These are phyloP conservation scores for Hyposoter dolosus DNA, from an alignment of 2,888 invertebrate species.

Conservation along the genomic window DNA sequence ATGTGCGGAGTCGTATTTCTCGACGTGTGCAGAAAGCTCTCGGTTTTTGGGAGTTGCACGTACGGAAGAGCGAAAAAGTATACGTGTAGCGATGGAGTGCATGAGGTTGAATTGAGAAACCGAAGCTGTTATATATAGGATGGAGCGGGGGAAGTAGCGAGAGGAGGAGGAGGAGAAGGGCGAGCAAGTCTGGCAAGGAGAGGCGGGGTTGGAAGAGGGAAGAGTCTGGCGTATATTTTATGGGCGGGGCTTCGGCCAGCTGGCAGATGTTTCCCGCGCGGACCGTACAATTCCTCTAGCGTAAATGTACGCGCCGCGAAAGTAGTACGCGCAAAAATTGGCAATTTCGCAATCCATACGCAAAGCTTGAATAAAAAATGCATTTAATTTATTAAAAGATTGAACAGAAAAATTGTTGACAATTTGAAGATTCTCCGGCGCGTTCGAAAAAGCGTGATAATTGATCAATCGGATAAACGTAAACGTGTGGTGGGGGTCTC, in stretches of 20 bases:
- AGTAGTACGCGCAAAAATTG: slow-evolving; percentile 74
- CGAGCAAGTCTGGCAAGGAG: slow-evolving; percentile 27
- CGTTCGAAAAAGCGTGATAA: slow-evolving; percentile 13
- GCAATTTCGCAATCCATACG: background rate
- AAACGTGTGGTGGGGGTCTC: slow-evolving; percentile 22
- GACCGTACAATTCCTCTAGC: slow-evolving; percentile 79
- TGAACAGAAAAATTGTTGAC: background rate
- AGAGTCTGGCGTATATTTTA: slow-evolving; percentile 80
- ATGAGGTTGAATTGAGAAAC: slow-evolving; percentile 12
- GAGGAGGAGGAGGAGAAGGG: background rate
- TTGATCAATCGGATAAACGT: slow-evolving; percentile 71
- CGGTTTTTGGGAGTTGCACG: background rate
- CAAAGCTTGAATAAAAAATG: background rate
- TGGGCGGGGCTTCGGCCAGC: slow-evolving; percentile 87
- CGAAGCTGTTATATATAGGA: slow-evolving; percentile 14
- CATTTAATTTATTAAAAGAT: background rate
- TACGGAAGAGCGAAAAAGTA: slow-evolving; percentile 5
- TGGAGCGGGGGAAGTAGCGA: background rate
- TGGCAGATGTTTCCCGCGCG: slow-evolving; percentile 87
- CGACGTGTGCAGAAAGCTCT: background rate
- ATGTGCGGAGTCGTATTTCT: background rate
- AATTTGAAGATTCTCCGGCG: too few relatives aligned
- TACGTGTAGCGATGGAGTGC: slow-evolving; percentile 7
- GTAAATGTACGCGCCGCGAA: slow-evolving; percentile 79
- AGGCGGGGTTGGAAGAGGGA: slow-evolving; percentile 65